Base-by-base conservation (phyloP, 2,797 vertebrate species). In the Lophotriccus pileatus region DNA sequence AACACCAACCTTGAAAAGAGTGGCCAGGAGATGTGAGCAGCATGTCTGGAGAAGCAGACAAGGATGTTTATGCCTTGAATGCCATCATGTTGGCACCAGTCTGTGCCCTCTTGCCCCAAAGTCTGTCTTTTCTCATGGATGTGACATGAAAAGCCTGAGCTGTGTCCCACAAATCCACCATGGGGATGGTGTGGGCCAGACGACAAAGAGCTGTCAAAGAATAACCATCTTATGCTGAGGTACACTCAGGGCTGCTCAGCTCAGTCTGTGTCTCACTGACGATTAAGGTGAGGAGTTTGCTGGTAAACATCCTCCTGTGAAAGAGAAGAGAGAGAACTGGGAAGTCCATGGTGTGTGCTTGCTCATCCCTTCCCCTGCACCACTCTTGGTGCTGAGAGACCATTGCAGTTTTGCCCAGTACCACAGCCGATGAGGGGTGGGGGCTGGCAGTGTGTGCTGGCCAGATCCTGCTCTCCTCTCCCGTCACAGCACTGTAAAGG, bases 401-500 rank as follows among this genome's bases (percentile, higher is more conserved):
- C 13, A 4, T 1, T 21, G 39, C 16, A 14, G 60, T 55, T 91
- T 70, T 36, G 77, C 39, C 64, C 34, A 36, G 78, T 12, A 30
- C n/a, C 7, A 1, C 52, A 16, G 17, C 12, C 1, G 5, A 14
- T 30, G 39, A 28, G 60, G 67, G 21, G 13, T 2, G 23, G n/a
- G 36, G 39, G 12, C 69, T 39, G 73, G 62, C 36, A 5, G 30
- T 0, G 34, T 8, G 24, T 41, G 55, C 63, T 7, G 30, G 41
- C 16, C 66, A 30, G 49, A 12, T 18, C 30, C 56, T 36, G 60
- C 43, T 27, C 59, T 55, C 27, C 36, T 49, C 52, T 59, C 47
- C 59, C 5, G 15, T 3, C 70, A 5, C 56, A 75, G 80, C 39
- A 2, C 37, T 0, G 0, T 1, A 1, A 28, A 62, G 17, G 9